Conservation (phyloP, 2,797 vertebrate genomes). For the Dallia pectoralis region DNA sequence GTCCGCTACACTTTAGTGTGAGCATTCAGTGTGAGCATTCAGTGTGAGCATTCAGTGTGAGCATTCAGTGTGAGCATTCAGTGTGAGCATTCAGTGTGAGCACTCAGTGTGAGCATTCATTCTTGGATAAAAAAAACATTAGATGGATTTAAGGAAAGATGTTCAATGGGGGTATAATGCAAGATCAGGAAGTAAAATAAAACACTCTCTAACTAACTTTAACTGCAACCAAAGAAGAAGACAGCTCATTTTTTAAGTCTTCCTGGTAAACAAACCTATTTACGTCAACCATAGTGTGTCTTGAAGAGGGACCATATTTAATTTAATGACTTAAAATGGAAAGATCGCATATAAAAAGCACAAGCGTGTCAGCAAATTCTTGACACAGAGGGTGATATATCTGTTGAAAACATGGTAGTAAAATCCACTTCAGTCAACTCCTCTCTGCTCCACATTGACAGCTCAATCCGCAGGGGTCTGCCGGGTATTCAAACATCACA, state of each 20-base stretch:
- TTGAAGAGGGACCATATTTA: not conserved
- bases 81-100: conserved; percentile 13
- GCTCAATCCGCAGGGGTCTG: not conserved
- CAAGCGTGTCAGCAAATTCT: not conserved
- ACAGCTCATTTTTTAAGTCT: not conserved
- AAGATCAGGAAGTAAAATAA: not conserved
- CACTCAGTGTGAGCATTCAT: too few relatives aligned
- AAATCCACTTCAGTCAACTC: conserved; percentile 6
- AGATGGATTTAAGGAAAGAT: not conserved
- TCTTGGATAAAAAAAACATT: not conserved
- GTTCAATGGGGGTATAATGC: not conserved
- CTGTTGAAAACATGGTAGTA: not conserved
- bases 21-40: conserved; percentile 13
- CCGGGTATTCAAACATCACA: conserved; percentile 3
- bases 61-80: conserved; percentile 10
- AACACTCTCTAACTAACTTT: not conserved
- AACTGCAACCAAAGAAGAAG: not conserved
- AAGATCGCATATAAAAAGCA: not conserved
- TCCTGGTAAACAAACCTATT: not conserved
- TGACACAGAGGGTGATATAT: conserved; percentile 1
- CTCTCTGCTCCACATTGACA: not conserved
- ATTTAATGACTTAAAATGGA: not conserved
- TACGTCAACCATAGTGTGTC: not conserved
- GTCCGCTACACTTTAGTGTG: too few relatives aligned
- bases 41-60: not conserved